A percentile compares a stretch with the other conserved stretches of the same genome.
phyloP scores from a whole-genome alignment of 1,140 invertebrate genomes.

The Hypsibius dujardini region DNA sequence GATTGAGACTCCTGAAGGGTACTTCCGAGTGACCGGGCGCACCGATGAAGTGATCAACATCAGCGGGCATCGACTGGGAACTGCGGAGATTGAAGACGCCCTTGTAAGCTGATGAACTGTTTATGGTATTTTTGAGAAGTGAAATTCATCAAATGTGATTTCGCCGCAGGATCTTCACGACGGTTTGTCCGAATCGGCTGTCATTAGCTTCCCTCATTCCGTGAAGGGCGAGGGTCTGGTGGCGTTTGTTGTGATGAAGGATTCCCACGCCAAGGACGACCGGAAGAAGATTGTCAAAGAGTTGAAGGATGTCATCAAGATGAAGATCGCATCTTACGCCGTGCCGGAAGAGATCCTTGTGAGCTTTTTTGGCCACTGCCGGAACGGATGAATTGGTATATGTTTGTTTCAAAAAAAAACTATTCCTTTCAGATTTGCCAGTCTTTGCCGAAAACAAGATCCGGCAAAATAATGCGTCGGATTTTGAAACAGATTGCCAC shows the following conservation, averaged over 20 bases:
- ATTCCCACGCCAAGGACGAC: constrained; percentile 23
- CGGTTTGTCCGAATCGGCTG: constrained; percentile 35
- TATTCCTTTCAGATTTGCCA: constrained; percentile 27
- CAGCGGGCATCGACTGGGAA: constrained; percentile 32
- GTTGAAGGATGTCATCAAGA: constrained; percentile 27
- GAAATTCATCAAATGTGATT: too few relatives aligned
- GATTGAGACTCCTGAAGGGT: constrained; percentile 29
- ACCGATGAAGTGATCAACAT: constrained; percentile 37
- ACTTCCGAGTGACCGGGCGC: constrained; percentile 37
- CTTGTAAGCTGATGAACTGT: constrained; percentile 29
- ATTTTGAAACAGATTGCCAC: constrained; percentile 27
- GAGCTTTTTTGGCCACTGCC: not conserved
- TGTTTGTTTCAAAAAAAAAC: too few relatives aligned
- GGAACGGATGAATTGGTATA: too few relatives aligned
- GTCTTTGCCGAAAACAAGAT: constrained; percentile 34
- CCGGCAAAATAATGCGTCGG: constrained; percentile 37
- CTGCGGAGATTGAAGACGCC: constrained; percentile 38
- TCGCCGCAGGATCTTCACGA: constrained; percentile 31
- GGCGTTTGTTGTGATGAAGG: constrained; percentile 30
- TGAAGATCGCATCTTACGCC: constrained; percentile 31
- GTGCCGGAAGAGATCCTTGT: constrained; percentile 32
- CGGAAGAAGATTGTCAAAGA: constrained; percentile 26
- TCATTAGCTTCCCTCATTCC: constrained; percentile 37
- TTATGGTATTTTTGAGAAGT: not conserved
- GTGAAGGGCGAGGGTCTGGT: constrained; percentile 37